Evolutionary conservation across 1,140 invertebrate genomes (phyloP), one percentile per base, ranked within the genome.

Genomic region (Drosophila simulans): DNA sequence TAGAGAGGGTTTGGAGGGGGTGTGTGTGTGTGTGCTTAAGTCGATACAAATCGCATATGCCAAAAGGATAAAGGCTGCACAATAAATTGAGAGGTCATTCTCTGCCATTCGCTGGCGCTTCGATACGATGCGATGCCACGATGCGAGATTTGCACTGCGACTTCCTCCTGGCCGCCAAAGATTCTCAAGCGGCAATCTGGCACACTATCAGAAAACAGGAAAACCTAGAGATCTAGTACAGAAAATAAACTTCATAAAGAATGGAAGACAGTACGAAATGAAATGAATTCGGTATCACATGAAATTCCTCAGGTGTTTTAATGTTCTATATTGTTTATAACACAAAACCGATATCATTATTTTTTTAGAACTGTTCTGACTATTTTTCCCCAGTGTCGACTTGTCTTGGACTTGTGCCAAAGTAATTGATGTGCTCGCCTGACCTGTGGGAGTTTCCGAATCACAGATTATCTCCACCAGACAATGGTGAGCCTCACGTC

Each of bases 21-120:
- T 58, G 42, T 55, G 48, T 86, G 42, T 55, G 48, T 86, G 49
- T 78, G 54, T 76, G 83, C 72, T 83, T 90, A 77, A 80, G 73
- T 84, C 79, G 79, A 86, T 86, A 86, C 83, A 86, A 86, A 86
- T 86, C 83, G 83, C 75, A 86, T 86, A 82, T 88, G 83, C 83
- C 83, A 86, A 84, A 83, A 85, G 84, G 74, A 83, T 91, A 89
- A 83, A 84, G 83, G 75, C 80, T 77, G 84, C 80, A 90, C 90
- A 79, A 91, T 91, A 91, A 91, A 91, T 91, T 91, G 90, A 91
- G 90, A 91, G 90, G 90, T 91, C 90, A 91, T 88, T 91, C 81
- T 83, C 40, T 88, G 79, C 70, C 83, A 77, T 71, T 71, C 65
- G 68, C 65, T 71, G 68, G 68, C 68, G 65, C 68, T 71, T 57